phyloP scores from a whole-genome alignment of 2,888 invertebrate genomes.

The Dysmachus trigonus region DNA sequence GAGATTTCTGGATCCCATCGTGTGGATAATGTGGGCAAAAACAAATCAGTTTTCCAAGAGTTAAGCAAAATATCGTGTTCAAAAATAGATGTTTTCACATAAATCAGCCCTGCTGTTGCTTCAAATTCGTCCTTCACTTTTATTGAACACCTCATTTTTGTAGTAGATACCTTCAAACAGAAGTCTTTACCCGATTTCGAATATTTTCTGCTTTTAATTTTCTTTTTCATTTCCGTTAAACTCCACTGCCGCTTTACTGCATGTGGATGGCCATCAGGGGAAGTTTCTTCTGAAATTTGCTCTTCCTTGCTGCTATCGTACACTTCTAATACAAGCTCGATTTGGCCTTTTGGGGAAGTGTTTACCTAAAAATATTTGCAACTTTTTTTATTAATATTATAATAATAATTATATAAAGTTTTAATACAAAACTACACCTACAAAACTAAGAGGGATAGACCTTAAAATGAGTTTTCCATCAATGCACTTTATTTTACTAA shows the following conservation, averaged over 20 bases:
- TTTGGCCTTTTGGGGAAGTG: conserved; percentile 60
- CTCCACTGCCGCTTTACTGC: conserved; percentile 54
- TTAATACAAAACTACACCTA: not conserved
- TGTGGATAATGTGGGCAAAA: conserved; percentile 79
- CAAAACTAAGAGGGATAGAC: too few relatives aligned
- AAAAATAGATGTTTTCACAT: conserved; percentile 79
- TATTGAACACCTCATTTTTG: conserved; percentile 62
- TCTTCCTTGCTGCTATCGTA: conserved; percentile 53
- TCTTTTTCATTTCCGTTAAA: conserved; percentile 59
- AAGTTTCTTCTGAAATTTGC: not conserved
- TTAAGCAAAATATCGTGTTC: conserved; percentile 71
- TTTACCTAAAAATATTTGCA: not conserved
- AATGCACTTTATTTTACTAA: too few relatives aligned
- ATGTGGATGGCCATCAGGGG: not conserved
- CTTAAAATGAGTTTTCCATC: too few relatives aligned
- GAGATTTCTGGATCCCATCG: conserved; percentile 71
- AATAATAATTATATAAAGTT: not conserved
- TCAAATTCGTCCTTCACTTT: conserved; percentile 64
- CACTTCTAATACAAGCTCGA: conserved; percentile 61
- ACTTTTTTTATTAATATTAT: not conserved
- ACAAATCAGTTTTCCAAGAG: conserved; percentile 78
- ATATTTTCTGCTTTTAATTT: conserved; percentile 56
- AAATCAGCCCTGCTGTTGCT: conserved; percentile 68
- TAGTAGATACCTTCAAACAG: conserved; percentile 58
- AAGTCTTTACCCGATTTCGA: conserved; percentile 47